Evolutionary conservation across 2,797 vertebrate genomes (phyloP).

Genomic region (Liparis tanakae): DNA sequence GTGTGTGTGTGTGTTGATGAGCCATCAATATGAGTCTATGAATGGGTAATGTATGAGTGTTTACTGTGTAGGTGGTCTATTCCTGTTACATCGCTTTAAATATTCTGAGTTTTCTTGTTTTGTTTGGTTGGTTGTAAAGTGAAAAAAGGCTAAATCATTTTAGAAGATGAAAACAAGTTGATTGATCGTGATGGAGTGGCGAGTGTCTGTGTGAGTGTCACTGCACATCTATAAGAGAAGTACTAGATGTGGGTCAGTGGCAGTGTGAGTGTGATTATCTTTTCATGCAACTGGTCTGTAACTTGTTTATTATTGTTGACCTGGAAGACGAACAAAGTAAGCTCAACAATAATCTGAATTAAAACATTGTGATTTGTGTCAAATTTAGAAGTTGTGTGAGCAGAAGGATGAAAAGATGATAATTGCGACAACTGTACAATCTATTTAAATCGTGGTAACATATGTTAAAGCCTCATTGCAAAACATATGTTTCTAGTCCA

Average conservation of each 20-base stretch:
- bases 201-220: background rate
- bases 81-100: constrained; percentile 45
- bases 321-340: background rate
- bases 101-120: constrained; percentile 2
- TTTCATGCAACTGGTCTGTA: background rate
- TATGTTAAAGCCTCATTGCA: background rate
- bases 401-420: background rate
- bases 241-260: background rate
- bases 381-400: background rate
- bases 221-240: background rate
- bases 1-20: constrained; percentile 27
- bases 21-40: constrained; percentile 4
- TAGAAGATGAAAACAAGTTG: no score
- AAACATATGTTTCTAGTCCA: background rate
- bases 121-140: background rate
- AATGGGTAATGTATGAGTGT: constrained; percentile 23
- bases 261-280: background rate
- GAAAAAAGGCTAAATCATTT: background rate
- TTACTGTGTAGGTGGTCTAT: constrained; percentile 34
- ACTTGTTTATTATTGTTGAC: constrained; percentile 9
- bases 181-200: background rate
- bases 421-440: background rate
- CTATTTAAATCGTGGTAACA: background rate
- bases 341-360: background rate
- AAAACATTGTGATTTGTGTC: background rate